Evolutionary conservation across 2,113 vertebrate species (phyloP).

Genomic region (Calonectris borealis): DNA sequence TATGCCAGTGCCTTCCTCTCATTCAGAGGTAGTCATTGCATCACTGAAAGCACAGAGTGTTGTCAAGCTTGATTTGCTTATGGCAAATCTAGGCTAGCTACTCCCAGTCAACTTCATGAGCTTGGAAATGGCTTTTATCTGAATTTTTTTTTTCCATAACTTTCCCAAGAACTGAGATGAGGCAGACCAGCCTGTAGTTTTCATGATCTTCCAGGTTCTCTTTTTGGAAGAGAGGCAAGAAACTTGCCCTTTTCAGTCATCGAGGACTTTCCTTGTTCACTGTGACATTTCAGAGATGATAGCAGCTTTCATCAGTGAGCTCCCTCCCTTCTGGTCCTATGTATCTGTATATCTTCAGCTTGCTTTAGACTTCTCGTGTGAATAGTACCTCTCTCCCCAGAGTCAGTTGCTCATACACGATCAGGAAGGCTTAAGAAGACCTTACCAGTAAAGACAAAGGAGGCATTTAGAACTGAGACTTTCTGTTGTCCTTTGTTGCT

Average conservation of each 20-base stretch:
- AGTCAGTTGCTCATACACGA: neutral
- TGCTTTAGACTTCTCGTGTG: neutral
- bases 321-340: neutral
- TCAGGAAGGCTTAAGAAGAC: neutral
- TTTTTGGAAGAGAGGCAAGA: neutral
- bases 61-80: neutral
- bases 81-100: neutral
- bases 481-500: neutral
- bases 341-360: neutral
- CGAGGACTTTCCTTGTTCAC: neutral
- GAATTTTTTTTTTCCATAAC: neutral
- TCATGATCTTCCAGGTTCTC: neutral
- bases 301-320: neutral
- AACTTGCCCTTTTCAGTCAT: neutral
- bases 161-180: neutral
- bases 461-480: neutral
- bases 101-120: neutral
- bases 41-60: neutral
- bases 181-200: neutral
- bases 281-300: neutral
- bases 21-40: neutral
- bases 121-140: neutral
- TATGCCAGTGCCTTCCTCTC: rapidly evolving
- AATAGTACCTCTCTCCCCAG: neutral
- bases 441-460: neutral